A percentile compares a stretch with the other conserved stretches of the same genome.
Conservation (phyloP, 2,888 invertebrate species). For the Therioaphis trifolii region DNA sequence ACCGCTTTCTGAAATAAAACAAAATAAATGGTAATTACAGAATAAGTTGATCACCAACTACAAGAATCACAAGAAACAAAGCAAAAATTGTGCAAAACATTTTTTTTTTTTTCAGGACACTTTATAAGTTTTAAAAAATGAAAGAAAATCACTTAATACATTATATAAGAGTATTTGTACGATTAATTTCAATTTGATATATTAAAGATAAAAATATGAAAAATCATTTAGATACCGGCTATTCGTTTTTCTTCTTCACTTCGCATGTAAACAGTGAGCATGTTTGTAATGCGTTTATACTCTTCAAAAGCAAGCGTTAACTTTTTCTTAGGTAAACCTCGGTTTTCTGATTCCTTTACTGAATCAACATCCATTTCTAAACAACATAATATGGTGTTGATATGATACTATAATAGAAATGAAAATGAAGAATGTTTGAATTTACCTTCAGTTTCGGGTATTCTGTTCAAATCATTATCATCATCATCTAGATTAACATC, state of each 20-base stretch:
- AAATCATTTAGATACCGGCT: constrained; percentile 54
- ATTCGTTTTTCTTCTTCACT: constrained; percentile 75
- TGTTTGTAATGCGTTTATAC: constrained; percentile 91
- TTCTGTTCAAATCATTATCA: constrained; percentile 69
- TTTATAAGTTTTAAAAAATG: no score
- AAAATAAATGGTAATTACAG: no score
- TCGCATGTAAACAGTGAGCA: constrained; percentile 90
- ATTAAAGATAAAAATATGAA: no score
- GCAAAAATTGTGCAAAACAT: no score
- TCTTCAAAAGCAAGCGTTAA: constrained; percentile 89
- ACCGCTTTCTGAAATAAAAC: constrained; percentile 46
- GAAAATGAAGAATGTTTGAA: background rate
- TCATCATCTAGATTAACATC: constrained; percentile 94
- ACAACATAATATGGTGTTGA: background rate
- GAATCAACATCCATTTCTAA: constrained; percentile 51
- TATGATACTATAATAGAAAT: background rate
- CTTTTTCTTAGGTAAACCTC: constrained; percentile 74
- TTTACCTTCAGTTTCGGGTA: constrained; percentile 36
- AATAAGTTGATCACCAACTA: no score
- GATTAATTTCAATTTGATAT: no score
- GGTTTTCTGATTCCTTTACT: constrained; percentile 45
- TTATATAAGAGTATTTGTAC: no score
- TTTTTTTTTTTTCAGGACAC: background rate
- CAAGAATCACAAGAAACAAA: no score
- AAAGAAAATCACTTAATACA: no score